These are phyloP conservation scores for Stylophora pistillata DNA, from an alignment of 64 coral and sea anemone genomes.

Conservation along the genomic window DNA sequence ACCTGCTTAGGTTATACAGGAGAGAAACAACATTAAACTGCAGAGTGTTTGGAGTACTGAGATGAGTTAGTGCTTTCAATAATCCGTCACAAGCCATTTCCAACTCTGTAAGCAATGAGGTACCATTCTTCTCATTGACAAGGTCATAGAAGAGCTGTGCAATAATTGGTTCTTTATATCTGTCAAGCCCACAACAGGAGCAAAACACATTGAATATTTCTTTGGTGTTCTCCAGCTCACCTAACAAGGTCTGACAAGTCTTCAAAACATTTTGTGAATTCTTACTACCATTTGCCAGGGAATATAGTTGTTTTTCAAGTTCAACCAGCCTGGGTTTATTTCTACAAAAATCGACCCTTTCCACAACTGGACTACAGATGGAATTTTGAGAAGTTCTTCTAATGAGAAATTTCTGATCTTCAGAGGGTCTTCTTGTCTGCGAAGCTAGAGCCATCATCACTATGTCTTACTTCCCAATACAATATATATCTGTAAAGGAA, in stretches of 20 bases:
- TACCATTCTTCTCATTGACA: not conserved
- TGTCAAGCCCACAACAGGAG: conserved; percentile 16
- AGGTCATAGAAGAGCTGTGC: conserved; percentile 26
- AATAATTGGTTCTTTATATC: conserved; percentile 1
- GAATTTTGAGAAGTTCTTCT: conserved; percentile 17
- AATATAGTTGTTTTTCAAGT: conserved; percentile 30
- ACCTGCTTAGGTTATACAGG: conserved; percentile 17
- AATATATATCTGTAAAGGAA: not conserved
- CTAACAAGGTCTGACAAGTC: conserved; percentile 6
- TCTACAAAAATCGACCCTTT: conserved; percentile 29
- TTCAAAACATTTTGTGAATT: not conserved
- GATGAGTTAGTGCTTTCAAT: conserved; percentile 22
- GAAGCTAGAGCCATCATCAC: conserved; percentile 5
- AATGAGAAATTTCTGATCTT: not conserved
- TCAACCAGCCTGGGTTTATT: conserved; percentile 7
- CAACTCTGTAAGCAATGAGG: conserved; percentile 15
- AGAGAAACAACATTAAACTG: conserved; percentile 37
- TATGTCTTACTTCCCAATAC: not conserved
- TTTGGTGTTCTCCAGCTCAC: not conserved
- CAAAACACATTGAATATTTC: conserved; percentile 23
- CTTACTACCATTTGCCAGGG: conserved; percentile 4
- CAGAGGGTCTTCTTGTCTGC: not conserved
- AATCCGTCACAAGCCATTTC: conserved; percentile 26
- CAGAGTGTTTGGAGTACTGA: conserved; percentile 15
- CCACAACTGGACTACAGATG: not conserved